phyloP scores from a whole-genome alignment of 1,140 invertebrate species.

The Piezodorus guildinii region DNA sequence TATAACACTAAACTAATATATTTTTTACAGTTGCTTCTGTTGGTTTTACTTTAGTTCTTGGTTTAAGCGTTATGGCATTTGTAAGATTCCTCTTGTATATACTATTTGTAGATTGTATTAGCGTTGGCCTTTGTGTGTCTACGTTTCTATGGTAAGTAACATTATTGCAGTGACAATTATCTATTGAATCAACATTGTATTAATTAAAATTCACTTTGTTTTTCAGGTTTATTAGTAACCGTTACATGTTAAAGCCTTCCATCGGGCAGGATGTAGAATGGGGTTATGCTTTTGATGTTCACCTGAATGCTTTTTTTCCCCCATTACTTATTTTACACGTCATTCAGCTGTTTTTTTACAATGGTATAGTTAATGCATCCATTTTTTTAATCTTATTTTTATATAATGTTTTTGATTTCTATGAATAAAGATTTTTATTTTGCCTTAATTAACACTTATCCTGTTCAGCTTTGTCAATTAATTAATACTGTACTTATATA shows the following conservation, averaged over 20 bases:
- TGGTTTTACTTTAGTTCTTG: constrained; percentile 73
- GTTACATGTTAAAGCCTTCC: constrained; percentile 64
- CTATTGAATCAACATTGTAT: too few relatives aligned
- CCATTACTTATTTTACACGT: constrained; percentile 87
- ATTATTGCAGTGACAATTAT: too few relatives aligned
- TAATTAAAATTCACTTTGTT: background rate
- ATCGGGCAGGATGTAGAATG: constrained; percentile 81
- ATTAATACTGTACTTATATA: too few relatives aligned
- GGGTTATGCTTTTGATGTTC: constrained; percentile 98
- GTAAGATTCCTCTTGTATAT: constrained; percentile 83
- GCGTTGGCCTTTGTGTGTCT: constrained; percentile 74
- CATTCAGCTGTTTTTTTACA: constrained; percentile 80
- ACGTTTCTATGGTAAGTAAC: constrained; percentile 38
- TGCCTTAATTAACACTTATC: too few relatives aligned
- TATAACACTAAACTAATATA: too few relatives aligned
- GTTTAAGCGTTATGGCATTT: constrained; percentile 62
- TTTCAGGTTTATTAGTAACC: constrained; percentile 76
- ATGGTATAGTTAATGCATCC: constrained; percentile 49
- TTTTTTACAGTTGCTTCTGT: constrained; percentile 69
- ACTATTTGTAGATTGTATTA: constrained; percentile 89
- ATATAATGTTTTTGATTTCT: too few relatives aligned
- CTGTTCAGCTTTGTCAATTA: too few relatives aligned
- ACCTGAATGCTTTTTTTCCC: constrained; percentile 97
- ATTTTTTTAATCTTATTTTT: too few relatives aligned
- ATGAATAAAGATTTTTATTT: too few relatives aligned